Percentiles rank a stretch among this genome's conserved stretches.
Evolutionary conservation across 2,113 vertebrate species (phyloP).

Genomic region (Pelmatolapia mariae): DNA sequence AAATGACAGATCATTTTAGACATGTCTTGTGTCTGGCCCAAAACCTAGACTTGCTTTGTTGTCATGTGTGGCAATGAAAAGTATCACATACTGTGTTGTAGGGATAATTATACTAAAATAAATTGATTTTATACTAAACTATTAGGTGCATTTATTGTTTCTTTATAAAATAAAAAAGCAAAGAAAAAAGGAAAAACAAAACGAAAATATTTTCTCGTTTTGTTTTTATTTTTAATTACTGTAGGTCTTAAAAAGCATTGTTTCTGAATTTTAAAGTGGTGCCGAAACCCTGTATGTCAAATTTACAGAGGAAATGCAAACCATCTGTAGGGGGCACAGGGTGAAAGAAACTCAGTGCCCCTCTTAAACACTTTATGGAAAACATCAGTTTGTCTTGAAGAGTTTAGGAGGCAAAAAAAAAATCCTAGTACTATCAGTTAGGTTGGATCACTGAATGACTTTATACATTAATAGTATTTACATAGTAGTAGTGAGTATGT

Average conservation of each 20-base stretch:
- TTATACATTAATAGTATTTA: background rate
- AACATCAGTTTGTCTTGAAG: background rate
- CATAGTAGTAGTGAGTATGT: background rate
- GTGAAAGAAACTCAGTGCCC: background rate
- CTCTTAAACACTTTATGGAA: background rate
- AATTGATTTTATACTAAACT: background rate
- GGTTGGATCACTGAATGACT: background rate
- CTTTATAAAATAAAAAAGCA: background rate
- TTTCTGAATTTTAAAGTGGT: background rate
- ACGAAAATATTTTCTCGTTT: accelerated
- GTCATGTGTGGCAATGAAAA: background rate
- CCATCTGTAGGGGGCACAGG: background rate
- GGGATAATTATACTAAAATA: background rate
- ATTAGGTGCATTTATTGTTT: background rate
- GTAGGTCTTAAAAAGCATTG: background rate
- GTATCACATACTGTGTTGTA: background rate
- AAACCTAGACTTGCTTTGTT: background rate
- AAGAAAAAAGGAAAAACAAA: background rate
- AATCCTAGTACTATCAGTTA: too few relatives aligned
- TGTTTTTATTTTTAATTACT: background rate
- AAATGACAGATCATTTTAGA: background rate
- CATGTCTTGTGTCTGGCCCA: background rate
- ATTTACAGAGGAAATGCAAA: background rate
- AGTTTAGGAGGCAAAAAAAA: background rate
- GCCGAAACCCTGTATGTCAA: background rate